These are phyloP conservation scores for Atherix ibis DNA, from an alignment of 2,888 invertebrate species.

Conservation along the genomic window DNA sequence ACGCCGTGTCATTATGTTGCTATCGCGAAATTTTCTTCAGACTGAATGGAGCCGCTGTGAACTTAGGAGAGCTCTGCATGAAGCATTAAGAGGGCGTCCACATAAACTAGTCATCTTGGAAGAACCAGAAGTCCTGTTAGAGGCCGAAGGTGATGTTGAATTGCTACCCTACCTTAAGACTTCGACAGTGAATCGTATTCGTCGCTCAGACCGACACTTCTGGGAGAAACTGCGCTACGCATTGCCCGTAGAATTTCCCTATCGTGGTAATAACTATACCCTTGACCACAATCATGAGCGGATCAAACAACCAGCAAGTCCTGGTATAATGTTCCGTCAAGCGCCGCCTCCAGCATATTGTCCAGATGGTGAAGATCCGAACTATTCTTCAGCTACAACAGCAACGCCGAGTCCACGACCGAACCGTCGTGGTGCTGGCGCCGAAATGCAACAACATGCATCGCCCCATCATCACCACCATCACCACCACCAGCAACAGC, in stretches of 20 bases:
- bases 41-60: slow-evolving; percentile 90
- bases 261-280: slow-evolving; percentile 77
- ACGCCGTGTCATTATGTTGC: slow-evolving; percentile 67
- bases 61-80: slow-evolving; percentile 76
- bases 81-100: slow-evolving; percentile 68
- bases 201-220: slow-evolving; percentile 80
- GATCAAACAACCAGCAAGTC: slow-evolving; percentile 31
- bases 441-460: slow-evolving; percentile 13
- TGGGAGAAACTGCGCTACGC: slow-evolving; percentile 86
- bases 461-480: slow-evolving; percentile 11
- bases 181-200: slow-evolving; percentile 53
- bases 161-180: slow-evolving; percentile 78
- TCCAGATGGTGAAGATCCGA: slow-evolving; percentile 37
- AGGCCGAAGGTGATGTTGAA: slow-evolving; percentile 77
- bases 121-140: slow-evolving; percentile 65
- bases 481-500: slow-evolving; percentile 32
- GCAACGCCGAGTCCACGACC: slow-evolving; percentile 43
- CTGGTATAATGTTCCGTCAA: slow-evolving; percentile 29
- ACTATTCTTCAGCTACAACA: slow-evolving; percentile 47
- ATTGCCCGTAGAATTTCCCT: slow-evolving; percentile 61
- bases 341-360: slow-evolving; percentile 30
- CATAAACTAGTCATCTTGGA: slow-evolving; percentile 81
- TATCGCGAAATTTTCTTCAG: slow-evolving; percentile 81
- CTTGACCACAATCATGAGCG: slow-evolving; percentile 41
- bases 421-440: slow-evolving; percentile 32